A percentile compares a stretch with the other conserved stretches of the same genome.
Evolutionary conservation across 2,113 vertebrate species (phyloP).

Genomic region (Telmatochromis sp.): DNA sequence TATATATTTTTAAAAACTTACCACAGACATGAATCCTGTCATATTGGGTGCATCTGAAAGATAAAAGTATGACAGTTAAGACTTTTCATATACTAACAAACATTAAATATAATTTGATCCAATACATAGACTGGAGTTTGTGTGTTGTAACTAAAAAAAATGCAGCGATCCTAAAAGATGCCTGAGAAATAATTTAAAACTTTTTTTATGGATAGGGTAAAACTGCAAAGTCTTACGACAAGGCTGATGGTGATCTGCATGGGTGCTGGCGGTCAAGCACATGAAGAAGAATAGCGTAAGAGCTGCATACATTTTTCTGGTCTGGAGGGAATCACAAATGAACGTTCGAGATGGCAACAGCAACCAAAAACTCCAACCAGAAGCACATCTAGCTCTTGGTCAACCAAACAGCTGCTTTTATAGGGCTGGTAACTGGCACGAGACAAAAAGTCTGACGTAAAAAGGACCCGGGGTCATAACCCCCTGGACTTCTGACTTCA

Average conservation of each 20-base stretch:
- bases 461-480: not conserved
- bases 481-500: constrained; percentile 1
- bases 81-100: not conserved
- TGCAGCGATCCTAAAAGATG: not conserved
- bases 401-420: constrained; percentile 36
- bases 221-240: constrained; percentile 51
- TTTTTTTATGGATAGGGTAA: not conserved
- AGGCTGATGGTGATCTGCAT: constrained; percentile 50
- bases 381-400: not conserved
- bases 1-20: constrained; percentile 13
- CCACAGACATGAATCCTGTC: constrained; percentile 54
- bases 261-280: constrained; percentile 41
- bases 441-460: not conserved
- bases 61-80: not conserved
- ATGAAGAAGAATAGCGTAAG: constrained; percentile 23
- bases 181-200: not conserved
- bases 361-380: not conserved
- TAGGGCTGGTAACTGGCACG: not conserved
- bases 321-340: not conserved
- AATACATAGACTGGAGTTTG: not conserved
- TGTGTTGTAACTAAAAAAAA: not conserved
- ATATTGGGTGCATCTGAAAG: constrained; percentile 63
- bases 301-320: constrained; percentile 46
- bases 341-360: constrained; percentile 16
- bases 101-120: not conserved